Base-by-base conservation (phyloP, 2,797 vertebrate genomes). In the Acomys russatus region DNA sequence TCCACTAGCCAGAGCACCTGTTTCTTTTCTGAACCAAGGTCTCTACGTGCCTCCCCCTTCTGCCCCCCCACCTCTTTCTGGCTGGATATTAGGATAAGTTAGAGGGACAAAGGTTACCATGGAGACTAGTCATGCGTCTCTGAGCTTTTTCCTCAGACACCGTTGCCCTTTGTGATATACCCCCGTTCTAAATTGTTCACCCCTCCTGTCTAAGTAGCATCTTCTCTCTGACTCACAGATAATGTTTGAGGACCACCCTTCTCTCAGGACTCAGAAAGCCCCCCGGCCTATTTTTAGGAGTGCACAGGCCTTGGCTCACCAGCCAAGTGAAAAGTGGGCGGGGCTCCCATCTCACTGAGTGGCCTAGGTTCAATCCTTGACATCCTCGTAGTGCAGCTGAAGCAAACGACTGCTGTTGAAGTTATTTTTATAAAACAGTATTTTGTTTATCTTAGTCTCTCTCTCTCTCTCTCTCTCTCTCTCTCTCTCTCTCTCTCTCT, bases 91-190 rank as follows among this genome's bases (percentile, higher is more conserved):
- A 73, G 79, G 35, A 51, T 56, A 56, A 44, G 49, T 68, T 68
- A 79, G 22, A 25, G 1, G 0, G 12, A 25, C n/a, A 4, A 5
- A 35, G 33, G 11, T 17, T 3, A 1, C 6, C 17, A n/a, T 25
- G 11, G 35, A 51, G 54, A 17, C 11, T 25, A 23, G 11, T 78
- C 35, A 18, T 66, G 33, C n/a, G 49, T 59, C 51, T 44, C 25
- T 66, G 44, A 71, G 15, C 74, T 61, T 28, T 82, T 74, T 92
- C 74, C 87, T 78, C 83, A 49, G 78, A 76, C 1, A 18, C 64
- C 51, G 1, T 12, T n/a, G 17, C 11, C 7, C 68, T 73, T 77
- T 73, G 23, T 77, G 33, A 35, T 61, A 33, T 10, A 33, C 56
- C 17, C 33, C 49, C 17, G n/a, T 38, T 23, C 74, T 61, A 28